phyloP scores from a whole-genome alignment of 2,797 vertebrate species.

The Labroides dimidiatus region DNA sequence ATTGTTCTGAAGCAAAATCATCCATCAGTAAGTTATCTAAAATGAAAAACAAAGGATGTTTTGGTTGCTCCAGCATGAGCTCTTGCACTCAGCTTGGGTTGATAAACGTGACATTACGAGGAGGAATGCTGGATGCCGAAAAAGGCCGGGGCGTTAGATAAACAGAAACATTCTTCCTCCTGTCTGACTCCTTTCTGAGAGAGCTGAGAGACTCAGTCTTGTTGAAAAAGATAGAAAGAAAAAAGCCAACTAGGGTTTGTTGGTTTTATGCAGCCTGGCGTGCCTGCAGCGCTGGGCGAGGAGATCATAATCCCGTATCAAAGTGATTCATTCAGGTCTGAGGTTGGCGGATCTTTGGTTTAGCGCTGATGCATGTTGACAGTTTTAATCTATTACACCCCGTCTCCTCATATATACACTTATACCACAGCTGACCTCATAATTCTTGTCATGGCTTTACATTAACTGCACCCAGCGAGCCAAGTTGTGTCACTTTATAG shows the following conservation, averaged over 20 bases:
- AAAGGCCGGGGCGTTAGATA: constrained; percentile 56
- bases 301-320: constrained; percentile 44
- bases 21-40: not conserved
- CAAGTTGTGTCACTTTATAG: constrained; percentile 13
- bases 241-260: constrained; percentile 12
- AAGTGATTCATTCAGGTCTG: constrained; percentile 41
- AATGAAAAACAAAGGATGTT: constrained; percentile 35
- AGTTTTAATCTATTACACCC: constrained; percentile 29
- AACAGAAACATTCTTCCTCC: constrained; percentile 70
- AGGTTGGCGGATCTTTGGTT: constrained; percentile 29
- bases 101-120: constrained; percentile 56
- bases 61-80: constrained; percentile 29
- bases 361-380: constrained; percentile 34
- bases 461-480: constrained; percentile 19
- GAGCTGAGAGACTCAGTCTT: constrained; percentile 25
- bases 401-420: not conserved
- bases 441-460: constrained; percentile 24
- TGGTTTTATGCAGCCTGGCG: constrained; percentile 34
- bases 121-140: constrained; percentile 43
- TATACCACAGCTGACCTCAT: constrained; percentile 30
- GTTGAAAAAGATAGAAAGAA: constrained; percentile 8
- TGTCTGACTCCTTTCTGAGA: constrained; percentile 47
- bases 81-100: not conserved
- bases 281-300: constrained; percentile 19
- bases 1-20: constrained; percentile 6